A percentile compares a stretch with the other conserved stretches of the same genome.
These are phyloP conservation scores for Matsumyia berberina DNA, from an alignment of 2,888 invertebrate species.

Conservation along the genomic window DNA sequence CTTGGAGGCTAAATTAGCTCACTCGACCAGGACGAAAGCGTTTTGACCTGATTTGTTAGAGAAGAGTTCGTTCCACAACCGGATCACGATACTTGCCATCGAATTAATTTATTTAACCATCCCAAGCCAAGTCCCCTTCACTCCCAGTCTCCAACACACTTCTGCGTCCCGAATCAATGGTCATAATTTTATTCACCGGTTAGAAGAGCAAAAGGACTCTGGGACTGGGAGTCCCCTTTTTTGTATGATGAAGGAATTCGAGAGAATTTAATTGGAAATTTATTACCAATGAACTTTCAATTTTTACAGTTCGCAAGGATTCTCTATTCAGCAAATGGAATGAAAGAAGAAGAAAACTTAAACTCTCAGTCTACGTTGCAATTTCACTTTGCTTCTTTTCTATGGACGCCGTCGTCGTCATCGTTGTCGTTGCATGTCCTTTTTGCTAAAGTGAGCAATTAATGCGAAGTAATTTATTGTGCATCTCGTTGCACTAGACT, in stretches of 20 bases:
- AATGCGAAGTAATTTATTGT: slow-evolving; percentile 70
- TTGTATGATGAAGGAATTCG: slow-evolving; percentile 53
- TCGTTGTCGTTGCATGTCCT: slow-evolving; percentile 55
- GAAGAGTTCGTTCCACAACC: slow-evolving; percentile 5
- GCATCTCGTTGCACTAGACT: slow-evolving; percentile 46
- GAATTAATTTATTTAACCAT: slow-evolving; percentile 68
- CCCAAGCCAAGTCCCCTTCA: not conserved
- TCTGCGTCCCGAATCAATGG: slow-evolving; percentile 42
- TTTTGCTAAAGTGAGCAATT: slow-evolving; percentile 66
- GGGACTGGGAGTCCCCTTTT: slow-evolving; percentile 46
- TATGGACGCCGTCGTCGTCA: slow-evolving; percentile 23
- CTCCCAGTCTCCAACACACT: too few species aligned
- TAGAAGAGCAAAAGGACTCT: slow-evolving; percentile 46
- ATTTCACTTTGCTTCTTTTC: slow-evolving; percentile 17
- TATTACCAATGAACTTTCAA: slow-evolving; percentile 73
- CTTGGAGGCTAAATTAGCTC: slow-evolving; percentile 58
- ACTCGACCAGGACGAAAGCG: slow-evolving; percentile 61
- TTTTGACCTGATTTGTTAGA: slow-evolving; percentile 67
- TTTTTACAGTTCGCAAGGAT: slow-evolving; percentile 53
- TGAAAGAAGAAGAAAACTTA: not conserved
- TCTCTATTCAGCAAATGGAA: not conserved
- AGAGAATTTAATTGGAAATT: slow-evolving; percentile 74
- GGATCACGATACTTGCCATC: slow-evolving; percentile 60
- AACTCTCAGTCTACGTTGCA: slow-evolving; percentile 10
- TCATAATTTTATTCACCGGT: slow-evolving; percentile 67